Evolutionary conservation across 2,888 invertebrate species (phyloP), one percentile per base, ranked within the genome.

Genomic region (Melieria crassipennis): DNA sequence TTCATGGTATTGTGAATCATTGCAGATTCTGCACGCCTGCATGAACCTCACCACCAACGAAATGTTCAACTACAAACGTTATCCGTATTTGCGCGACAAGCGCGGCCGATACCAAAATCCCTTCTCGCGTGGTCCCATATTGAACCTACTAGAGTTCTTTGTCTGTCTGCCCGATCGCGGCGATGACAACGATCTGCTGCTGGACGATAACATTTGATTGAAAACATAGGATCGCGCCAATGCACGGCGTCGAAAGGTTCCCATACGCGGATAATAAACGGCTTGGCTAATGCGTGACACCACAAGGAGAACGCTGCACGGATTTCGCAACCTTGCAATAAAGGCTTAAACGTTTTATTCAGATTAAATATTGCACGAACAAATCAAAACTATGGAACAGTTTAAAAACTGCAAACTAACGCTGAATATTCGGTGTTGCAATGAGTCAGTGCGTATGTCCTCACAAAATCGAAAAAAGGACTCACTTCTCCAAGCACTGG

Each of bases 21-120:
- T 73, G 50, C 70, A 97, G 96, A 91, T 96, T 65, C 88, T 96
- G 42, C 96, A 97, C 85, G 96, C 95, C 10, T 94, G 95, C 83
- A 94, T 95, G 94, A 97, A 97, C 88, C 87, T 97, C 73, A 97
- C 97, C 7, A 96, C 96, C 61, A 97, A 97, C 85, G 97, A 97
- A 88, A 95, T 96, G 93, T 94, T 96, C 84, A 97, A 97, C 88
- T 94, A 94, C 85, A 95, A 95, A 84, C 89, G 96, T 66, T 97
- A 97, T 85, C 93, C 95, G 0, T 97, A 97, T 85, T 86, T 97
- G 75, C 89, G 96, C 69, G 96, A 97, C 85, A 95, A 94, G 82
- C 90, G 94, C 72, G 97, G 97, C 3, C 91, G 93, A 75, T 97
- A 95, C 85, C 92, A 93, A 83, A 97, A 97, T 88, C 96, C 96